Evolutionary conservation across 2,797 vertebrate genomes (phyloP).

Genomic region (Etheostoma nigrum): DNA sequence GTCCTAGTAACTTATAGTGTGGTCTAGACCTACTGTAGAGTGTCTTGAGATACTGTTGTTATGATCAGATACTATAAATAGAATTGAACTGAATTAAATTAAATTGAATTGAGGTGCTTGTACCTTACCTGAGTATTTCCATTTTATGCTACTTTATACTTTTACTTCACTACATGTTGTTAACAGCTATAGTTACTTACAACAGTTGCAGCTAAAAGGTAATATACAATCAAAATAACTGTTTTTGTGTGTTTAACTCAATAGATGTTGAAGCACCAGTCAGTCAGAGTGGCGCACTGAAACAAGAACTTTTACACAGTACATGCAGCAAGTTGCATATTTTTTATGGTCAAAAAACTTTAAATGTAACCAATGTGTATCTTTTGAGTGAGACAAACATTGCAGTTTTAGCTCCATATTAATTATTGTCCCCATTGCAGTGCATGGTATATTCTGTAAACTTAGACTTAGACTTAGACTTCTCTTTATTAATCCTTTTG

Average conservation of each 20-base stretch:
- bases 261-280: neutral
- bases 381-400: neutral
- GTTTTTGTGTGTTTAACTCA: neutral
- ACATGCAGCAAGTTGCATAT: neutral
- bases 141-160: neutral
- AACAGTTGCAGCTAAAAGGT: too few relatives aligned
- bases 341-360: neutral
- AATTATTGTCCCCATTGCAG: neutral
- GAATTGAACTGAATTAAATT: too few relatives aligned
- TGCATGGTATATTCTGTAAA: constrained; percentile 10
- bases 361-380: neutral
- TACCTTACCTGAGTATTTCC: neutral
- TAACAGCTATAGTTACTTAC: neutral
- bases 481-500: too few relatives aligned
- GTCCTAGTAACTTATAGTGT: too few relatives aligned
- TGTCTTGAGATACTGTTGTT: too few relatives aligned
- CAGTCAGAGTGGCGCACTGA: neutral
- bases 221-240: too few relatives aligned
- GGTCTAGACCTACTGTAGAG: too few relatives aligned
- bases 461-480: constrained; percentile 6
- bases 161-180: neutral
- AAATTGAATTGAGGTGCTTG: too few relatives aligned
- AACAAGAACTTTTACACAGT: neutral
- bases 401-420: neutral
- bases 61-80: too few relatives aligned